Base-by-base conservation (phyloP, 2,888 invertebrate genomes). In the Hoplodrina ambigua region DNA sequence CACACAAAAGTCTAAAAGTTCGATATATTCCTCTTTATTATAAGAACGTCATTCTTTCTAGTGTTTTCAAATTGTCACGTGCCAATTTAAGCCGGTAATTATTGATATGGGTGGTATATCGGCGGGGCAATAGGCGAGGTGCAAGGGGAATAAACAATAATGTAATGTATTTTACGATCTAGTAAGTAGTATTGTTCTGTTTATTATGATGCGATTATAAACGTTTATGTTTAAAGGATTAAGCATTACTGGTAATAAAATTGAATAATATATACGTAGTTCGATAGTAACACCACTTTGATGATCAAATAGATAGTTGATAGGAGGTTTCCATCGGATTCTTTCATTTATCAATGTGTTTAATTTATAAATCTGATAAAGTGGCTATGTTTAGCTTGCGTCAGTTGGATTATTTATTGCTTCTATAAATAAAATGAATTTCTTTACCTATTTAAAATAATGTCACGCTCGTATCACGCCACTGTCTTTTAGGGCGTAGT, bases 371-470 rank as follows among this genome's bases (percentile, higher is more conserved):
- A 78, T 57, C 65, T 37, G 75, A 79, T 79, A 74, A 63, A 55
- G 13, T 44, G 11, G 20, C 13, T 78, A 79, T 79, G 52, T 60
- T 52, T 74, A 65, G 60, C 46, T 7, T n/a, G 13, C 56, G 19
- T 37, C 55, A 57, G 17, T 44, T 0, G 19, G 17, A 57, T 72
- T 53, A 17, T 33, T 53, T 60, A 52, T 64, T 63, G 33, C 4
- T 54, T 56, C 62, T 75, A 69, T 63, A 80, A 80, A 76, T 75
- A 76, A 57, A 75, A 41, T 62, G 5, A 19, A 8, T 30, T 44
- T 41, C 1, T 57, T 4, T 49, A 15, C 58, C 49, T 41, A n/a
- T 50, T 44, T 33, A n/a, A 44, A 17, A 33, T 25, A 52, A 44
- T 46, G 56, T 68, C 72, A 73, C 50, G 68, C 30, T 52, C 4